Base-by-base conservation (phyloP, 2,888 invertebrate species). In the Platycnemis pennipes region DNA sequence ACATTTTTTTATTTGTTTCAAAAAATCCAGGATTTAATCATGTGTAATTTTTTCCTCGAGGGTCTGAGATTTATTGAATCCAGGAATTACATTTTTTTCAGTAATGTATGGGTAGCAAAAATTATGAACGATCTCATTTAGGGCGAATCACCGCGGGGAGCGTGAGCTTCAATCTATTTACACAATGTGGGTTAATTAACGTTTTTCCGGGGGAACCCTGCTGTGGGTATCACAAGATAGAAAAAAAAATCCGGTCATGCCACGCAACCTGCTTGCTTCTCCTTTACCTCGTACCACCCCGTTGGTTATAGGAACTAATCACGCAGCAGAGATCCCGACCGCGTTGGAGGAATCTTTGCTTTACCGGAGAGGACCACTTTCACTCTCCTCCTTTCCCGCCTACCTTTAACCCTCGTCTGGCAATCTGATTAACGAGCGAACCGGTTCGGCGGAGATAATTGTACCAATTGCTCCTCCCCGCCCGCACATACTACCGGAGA, bases 371-470 rank as follows among this genome's bases (percentile, higher is more conserved):
- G 37, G 77, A 77, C 77, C 77, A 77, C 77, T 37, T 37, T 77
- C 77, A 37, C 31, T 37, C 77, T 26, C 26, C 63, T 63, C 22
- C 63, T 7, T 63, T 56, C 8, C 56, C 22, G 11, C 22, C 22
- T 16, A 3, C 22, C 22, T 63, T 63, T 63, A 49, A 49, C n/a
- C 46, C 46, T 13, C 87, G 87, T n/a, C 46, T 45, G 45, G 22
- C 87, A 87, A 87, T 87, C 87, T 46, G 87, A 87, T 87, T 87
- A 87, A 87, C 87, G 87, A 46, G 8, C 45, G 87, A 46, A 46
- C 37, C 45, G 45, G 26, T 45, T 46, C 87, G 22, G 87, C n/a
- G 19, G 87, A 87, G 87, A 87, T 87, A 44, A 87, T 87, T 87
- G 87, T 46, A n/a, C 87, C 22, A 87, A 45, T 44, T 22, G 16